Base-by-base conservation (phyloP, 2,113 vertebrate species). In the Bothrops jararaca region DNA sequence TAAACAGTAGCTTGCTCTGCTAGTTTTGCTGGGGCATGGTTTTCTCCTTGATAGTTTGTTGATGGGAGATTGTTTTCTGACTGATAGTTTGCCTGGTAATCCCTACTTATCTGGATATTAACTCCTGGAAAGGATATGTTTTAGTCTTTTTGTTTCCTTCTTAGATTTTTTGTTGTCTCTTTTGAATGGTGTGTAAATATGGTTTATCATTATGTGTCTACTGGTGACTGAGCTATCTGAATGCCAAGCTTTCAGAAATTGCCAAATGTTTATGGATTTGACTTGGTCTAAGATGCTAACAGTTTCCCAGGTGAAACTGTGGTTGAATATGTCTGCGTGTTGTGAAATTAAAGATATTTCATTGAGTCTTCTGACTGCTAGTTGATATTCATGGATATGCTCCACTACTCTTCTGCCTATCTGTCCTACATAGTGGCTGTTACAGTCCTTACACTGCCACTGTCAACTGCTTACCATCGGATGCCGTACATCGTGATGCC, bases 401-500 rank as follows among this genome's bases (percentile, higher is more conserved):
- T 80, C 34, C 7, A 22, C 74, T 80, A 42, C 7, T 9, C 20
- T 80, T 80, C 74, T 80, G 18, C 20, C 34, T 80, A 42, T 42
- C 18, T 80, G 34, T 80, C n/a, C 34, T 80, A 80, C 18, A 22
- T 80, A 42, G 18, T 80, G 74, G 18, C 34, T 3, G 0, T 22
- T 42, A 80, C 18, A 22, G 18, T 20, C 18, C 2, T 22, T 80
- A 74, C 2, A 42, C 74, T 42, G 7, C 34, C 12, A 34, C n/a
- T 42, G 34, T 80, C 34, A 80, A 80, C 18, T 80, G 89, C 98
- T 98, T 95, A 99, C 99, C 99, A 53, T 99, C 99, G 0, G 99
- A 97, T 0, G 99, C 99, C 5, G 99, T 99, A 96, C 99, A 99
- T 85, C 99, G 98, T 0, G 99, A 97, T 1, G 98, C 98, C 64